A percentile compares a stretch with the other conserved stretches of the same genome.
phyloP scores from a whole-genome alignment of 2,888 invertebrate genomes.

The Mythimna loreyi region DNA sequence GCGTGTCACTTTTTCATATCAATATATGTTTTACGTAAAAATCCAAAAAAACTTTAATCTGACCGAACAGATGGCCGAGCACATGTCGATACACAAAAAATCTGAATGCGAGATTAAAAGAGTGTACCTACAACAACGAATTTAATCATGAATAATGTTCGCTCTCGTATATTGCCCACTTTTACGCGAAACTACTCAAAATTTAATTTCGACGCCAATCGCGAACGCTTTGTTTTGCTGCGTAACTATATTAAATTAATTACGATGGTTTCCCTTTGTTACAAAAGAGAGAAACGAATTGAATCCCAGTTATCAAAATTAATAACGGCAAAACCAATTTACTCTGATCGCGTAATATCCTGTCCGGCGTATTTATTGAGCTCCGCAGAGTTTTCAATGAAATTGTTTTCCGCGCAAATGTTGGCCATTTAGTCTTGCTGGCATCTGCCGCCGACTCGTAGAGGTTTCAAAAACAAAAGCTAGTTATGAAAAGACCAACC shows the following conservation, averaged over 20 bases:
- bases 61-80: conserved; percentile 87
- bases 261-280: conserved; percentile 90
- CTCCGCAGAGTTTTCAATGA: conserved; percentile 78
- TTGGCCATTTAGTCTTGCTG: conserved; percentile 57
- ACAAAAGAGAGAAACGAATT: conserved; percentile 90
- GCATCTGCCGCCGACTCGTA: conserved; percentile 60
- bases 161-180: conserved; percentile 38
- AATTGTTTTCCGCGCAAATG: conserved; percentile 76
- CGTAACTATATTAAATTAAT: conserved; percentile 86
- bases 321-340: conserved; percentile 89
- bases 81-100: conserved; percentile 83
- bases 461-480: conserved; percentile 69
- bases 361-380: conserved; percentile 80
- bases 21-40: conserved; percentile 85
- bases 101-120: conserved; percentile 62
- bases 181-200: conserved; percentile 65
- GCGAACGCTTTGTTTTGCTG: conserved; percentile 78
- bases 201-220: conserved; percentile 76
- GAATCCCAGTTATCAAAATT: conserved; percentile 90
- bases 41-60: conserved; percentile 84
- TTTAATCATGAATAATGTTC: conserved; percentile 44
- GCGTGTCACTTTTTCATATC: conserved; percentile 88
- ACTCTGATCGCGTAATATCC: conserved; percentile 88
- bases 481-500: conserved; percentile 71
- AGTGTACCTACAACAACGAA: conserved; percentile 43